phyloP scores from a whole-genome alignment of 2,797 vertebrate genomes.

The Gambelia wislizenii region DNA sequence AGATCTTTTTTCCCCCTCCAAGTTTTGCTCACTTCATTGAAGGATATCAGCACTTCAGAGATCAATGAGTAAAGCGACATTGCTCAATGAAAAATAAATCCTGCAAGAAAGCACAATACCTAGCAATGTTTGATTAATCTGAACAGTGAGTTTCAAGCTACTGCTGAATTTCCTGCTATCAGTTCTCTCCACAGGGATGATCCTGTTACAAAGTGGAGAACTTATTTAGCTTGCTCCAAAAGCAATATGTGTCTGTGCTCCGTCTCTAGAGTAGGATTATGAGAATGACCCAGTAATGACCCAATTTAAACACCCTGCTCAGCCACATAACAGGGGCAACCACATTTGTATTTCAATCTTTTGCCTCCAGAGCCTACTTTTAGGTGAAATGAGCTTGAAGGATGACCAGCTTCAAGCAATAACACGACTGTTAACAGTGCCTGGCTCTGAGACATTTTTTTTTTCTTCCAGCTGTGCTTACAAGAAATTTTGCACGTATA shows the following conservation, averaged over 20 bases:
- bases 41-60: conserved; percentile 51
- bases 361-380: not conserved
- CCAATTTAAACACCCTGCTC: not conserved
- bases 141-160: not conserved
- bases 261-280: not conserved
- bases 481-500: not conserved
- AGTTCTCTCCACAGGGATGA: not conserved
- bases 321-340: not conserved
- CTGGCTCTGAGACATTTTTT: not conserved
- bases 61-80: conserved; percentile 38
- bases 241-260: not conserved
- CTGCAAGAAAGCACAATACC: not conserved
- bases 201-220: not conserved
- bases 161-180: conserved; percentile 10
- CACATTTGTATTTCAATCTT: not conserved
- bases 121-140: not conserved
- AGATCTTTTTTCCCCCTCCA: conserved; percentile 43
- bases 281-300: not conserved
- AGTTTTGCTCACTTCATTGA: not conserved
- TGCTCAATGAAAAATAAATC: conserved; percentile 15
- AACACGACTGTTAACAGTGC: not conserved
- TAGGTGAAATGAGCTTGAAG: accelerated
- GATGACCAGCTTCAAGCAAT: not conserved
- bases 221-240: not conserved
- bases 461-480: not conserved